Evolutionary conservation across 64 coral and sea anemone genomes (phyloP).

Genomic region (Montipora cactus): DNA sequence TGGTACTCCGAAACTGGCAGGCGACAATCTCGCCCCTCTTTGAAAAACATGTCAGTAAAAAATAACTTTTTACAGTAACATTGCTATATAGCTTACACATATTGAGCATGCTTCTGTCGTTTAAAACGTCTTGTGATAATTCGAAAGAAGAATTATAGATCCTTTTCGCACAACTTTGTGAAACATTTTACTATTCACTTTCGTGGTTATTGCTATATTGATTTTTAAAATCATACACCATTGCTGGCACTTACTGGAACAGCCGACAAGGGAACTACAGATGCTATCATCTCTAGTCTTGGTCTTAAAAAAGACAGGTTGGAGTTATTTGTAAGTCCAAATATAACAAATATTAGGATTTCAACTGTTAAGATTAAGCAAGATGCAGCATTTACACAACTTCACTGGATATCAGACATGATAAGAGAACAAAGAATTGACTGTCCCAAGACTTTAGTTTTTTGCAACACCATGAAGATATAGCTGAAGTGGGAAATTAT

Average conservation of each 20-base stretch:
- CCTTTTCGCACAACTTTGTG: no score
- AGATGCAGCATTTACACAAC: not conserved
- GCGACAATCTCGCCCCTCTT: not conserved
- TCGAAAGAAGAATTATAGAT: no score
- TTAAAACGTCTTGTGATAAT: no score
- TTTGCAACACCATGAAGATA: constrained; percentile 30
- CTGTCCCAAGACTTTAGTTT: not conserved
- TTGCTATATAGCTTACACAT: no score
- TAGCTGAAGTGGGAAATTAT: constrained; percentile 15
- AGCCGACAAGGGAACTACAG: not conserved
- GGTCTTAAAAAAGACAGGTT: constrained; percentile 3
- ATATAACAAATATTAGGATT: constrained; percentile 9
- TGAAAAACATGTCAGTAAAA: not conserved
- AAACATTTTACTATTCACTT: no score
- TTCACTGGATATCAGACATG: constrained; percentile 3
- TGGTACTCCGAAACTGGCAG: not conserved
- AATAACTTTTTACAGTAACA: no score
- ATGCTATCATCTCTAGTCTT: not conserved
- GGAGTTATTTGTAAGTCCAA: constrained; percentile 42
- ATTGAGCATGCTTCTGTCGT: no score
- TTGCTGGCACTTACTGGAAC: not conserved
- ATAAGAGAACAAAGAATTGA: not conserved
- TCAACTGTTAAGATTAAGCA: not conserved
- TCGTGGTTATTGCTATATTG: no score
- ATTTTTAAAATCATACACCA: no score